Conservation (phyloP, 1,140 invertebrate genomes). For the Neuroterus valhalla region DNA sequence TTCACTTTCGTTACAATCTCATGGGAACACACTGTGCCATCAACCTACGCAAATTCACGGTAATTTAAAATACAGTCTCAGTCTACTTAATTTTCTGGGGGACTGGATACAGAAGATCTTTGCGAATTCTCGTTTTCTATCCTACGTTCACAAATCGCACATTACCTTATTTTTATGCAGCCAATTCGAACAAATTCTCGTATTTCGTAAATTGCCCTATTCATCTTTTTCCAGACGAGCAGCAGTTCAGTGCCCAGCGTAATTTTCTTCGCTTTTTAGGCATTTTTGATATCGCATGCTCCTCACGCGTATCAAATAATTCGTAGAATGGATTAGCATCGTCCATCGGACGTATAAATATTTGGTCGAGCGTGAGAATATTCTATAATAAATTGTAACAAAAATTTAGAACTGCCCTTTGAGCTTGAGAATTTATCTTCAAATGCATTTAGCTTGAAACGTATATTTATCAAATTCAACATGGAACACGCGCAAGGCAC, state of each 20-base stretch:
- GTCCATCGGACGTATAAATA: conserved; percentile 66
- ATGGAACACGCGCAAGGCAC: conserved; percentile 73
- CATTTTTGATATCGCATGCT: conserved; percentile 31
- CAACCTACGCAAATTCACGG: too few species aligned
- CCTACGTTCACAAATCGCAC: too few species aligned
- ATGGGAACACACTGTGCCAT: too few species aligned
- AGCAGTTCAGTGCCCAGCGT: conserved; percentile 59
- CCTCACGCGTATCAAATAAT: conserved; percentile 59
- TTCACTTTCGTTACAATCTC: too few species aligned
- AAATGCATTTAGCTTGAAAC: conserved; percentile 42
- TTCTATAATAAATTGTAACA: conserved; percentile 70
- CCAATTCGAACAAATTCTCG: neutral
- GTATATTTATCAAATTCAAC: conserved; percentile 48
- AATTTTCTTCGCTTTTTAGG: conserved; percentile 34
- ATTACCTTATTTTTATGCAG: neutral
- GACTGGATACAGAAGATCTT: too few species aligned
- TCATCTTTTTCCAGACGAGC: conserved; percentile 47
- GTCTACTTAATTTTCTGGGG: too few species aligned
- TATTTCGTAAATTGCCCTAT: neutral
- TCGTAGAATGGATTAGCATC: conserved; percentile 55
- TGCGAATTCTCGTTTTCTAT: too few species aligned
- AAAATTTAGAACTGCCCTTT: conserved; percentile 51
- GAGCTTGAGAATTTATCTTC: conserved; percentile 42
- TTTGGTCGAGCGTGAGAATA: conserved; percentile 69
- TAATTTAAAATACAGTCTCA: too few species aligned